Base-by-base conservation (phyloP, 2,113 vertebrate genomes). In the Nanger granti region DNA sequence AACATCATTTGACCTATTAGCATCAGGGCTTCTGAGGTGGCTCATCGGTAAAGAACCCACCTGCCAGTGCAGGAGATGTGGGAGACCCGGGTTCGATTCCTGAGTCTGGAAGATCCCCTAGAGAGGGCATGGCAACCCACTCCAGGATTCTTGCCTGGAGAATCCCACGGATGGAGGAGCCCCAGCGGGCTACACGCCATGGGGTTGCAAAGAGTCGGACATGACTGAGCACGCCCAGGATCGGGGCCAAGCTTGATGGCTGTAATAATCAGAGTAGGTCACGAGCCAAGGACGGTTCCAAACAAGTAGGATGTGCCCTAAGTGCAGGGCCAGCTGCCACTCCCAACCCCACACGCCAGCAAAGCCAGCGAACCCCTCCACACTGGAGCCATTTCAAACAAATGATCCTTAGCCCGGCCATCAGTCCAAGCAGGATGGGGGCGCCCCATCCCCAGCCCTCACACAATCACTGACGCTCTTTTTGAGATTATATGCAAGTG, bases 311-410 rank as follows among this genome's bases (percentile, higher is more conserved):
- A 7, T 17, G 11, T 0, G 29, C 0, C 2, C 86, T 20, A 4
- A 26, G 47, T 4, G 4, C 5, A 7, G 0, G 28, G n/a, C 29
- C 28, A 28, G 73, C 47, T 26, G 26, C 52, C 7, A 10, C 1
- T 49, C 31, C 44, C 2, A 59, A 29, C 17, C 13, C 22, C 8
- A 47, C 17, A 7, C 8, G 24, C 13, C 5, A 26, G 24, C 49
- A 29, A 12, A 22, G 17, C 11, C 20, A 14, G 15, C 0, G 10
- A 22, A 31, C 37, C 12, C 34, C 11, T 89, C 79, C 2, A 4
- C 2, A 2, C 0, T 44, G 57, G 20, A 49, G 37, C 24, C 4
- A 8, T 22, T 15, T 37, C 41, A 18, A 0, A 37, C 31, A 57
- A 13, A 34, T 2, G 47, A 12, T 13, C 14, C 28, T 22, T 34